Evolutionary conservation across 2,797 vertebrate genomes (phyloP).

Genomic region (Iguana delicatissima): DNA sequence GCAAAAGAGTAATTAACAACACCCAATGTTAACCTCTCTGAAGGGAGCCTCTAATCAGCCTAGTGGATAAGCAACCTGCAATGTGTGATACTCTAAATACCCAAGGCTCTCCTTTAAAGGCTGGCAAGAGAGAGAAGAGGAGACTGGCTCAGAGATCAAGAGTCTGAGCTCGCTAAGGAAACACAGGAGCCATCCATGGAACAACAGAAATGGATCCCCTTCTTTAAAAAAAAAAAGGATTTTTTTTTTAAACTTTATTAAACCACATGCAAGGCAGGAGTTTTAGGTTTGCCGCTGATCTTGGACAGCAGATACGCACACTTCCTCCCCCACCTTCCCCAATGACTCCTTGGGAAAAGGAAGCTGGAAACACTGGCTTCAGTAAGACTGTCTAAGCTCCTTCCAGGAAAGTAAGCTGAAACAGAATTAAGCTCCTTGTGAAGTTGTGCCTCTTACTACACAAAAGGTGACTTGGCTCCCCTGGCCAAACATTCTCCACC

Average conservation of each 20-base stretch:
- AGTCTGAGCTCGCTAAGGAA: too few relatives aligned
- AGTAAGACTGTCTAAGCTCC: not conserved
- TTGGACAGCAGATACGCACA: not conserved
- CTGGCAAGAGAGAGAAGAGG: not conserved
- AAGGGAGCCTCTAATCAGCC: slow-evolving; percentile 46
- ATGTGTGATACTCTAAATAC: not conserved
- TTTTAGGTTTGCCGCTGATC: not conserved
- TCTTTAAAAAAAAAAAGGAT: too few relatives aligned
- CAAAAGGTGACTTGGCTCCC: not conserved
- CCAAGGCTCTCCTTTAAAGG: not conserved
- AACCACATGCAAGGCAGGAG: not conserved
- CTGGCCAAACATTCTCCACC: not conserved
- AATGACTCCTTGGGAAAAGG: not conserved
- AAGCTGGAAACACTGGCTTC: too few relatives aligned
- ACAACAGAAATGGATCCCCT: not conserved
- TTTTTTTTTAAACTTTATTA: not conserved
- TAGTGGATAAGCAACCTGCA: slow-evolving; percentile 47
- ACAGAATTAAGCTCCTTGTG: not conserved
- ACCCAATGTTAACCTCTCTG: slow-evolving; percentile 47
- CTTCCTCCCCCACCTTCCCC: not conserved
- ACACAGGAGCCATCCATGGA: not conserved
- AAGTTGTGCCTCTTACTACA: not conserved
- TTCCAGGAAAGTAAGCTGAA: not conserved
- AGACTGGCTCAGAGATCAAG: not conserved
- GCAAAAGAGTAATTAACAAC: slow-evolving; percentile 51